These are phyloP conservation scores for Lepidonotus clava DNA, from an alignment of 2,888 invertebrate species.

Conservation along the genomic window DNA sequence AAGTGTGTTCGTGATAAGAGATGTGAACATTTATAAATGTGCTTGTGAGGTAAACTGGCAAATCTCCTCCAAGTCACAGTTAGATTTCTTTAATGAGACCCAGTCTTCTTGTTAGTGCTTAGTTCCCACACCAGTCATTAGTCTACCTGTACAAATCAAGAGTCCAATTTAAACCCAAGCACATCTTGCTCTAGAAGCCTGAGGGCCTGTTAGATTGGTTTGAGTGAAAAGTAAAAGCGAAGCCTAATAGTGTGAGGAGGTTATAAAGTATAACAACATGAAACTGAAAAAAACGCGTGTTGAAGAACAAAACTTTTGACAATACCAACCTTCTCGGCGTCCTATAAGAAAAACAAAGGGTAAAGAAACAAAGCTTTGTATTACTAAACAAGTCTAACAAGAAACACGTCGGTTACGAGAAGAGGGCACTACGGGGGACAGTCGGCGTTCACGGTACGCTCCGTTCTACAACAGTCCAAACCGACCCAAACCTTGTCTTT, in stretches of 20 bases:
- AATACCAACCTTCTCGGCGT: conserved; percentile 51
- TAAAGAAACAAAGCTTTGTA: conserved; percentile 46
- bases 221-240: not conserved
- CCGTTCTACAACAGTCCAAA: not conserved
- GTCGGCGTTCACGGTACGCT: not conserved
- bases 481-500: not conserved
- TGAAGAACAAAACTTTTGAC: conserved; percentile 35
- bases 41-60: too few species aligned
- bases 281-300: not conserved
- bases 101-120: too few species aligned
- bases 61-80: too few species aligned
- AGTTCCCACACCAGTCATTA: too few species aligned
- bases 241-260: conserved; percentile 30
- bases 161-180: conserved; percentile 24
- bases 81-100: too few species aligned
- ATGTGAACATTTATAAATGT: too few species aligned
- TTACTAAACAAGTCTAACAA: conserved; percentile 42
- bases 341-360: conserved; percentile 48
- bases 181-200: conserved; percentile 19
- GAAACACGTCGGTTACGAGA: conserved; percentile 20
- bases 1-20: too few species aligned
- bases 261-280: conserved; percentile 22
- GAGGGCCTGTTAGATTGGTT: conserved; percentile 37
- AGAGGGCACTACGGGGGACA: not conserved
- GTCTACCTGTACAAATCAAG: conserved; percentile 10